Conservation (phyloP, 1,140 invertebrate genomes). For the Monomorium pharaonis region DNA sequence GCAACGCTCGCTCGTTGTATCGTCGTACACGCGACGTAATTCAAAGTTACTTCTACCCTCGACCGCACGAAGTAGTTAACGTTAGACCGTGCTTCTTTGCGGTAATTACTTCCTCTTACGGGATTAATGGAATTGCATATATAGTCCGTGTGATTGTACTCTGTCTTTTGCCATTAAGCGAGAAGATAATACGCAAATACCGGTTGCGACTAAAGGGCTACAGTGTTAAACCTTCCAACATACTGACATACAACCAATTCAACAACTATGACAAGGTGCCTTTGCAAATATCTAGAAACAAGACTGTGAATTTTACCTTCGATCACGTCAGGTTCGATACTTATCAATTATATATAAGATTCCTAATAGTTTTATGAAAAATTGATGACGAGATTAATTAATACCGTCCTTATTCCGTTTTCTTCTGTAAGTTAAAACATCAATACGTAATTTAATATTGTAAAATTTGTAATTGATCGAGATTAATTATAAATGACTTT, state of each 20-base stretch:
- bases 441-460: background rate
- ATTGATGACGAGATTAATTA: background rate
- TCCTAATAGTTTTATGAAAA: background rate
- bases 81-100: constrained; percentile 36
- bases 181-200: constrained; percentile 14
- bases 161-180: constrained; percentile 49
- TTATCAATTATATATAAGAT: background rate
- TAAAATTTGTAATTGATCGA: background rate
- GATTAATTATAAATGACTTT: too few relatives aligned
- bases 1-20: background rate
- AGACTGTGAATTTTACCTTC: background rate
- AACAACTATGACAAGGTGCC: background rate
- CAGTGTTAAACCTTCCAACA: background rate
- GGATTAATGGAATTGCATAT: constrained; percentile 64
- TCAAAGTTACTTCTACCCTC: constrained; percentile 55
- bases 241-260: background rate
- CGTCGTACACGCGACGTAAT: constrained; percentile 41
- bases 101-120: constrained; percentile 67
- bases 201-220: background rate
- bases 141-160: constrained; percentile 56
- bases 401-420: background rate
- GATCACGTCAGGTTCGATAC: background rate
- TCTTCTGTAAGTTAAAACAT: background rate
- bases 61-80: constrained; percentile 50
- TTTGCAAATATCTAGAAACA: background rate